phyloP scores from a whole-genome alignment of 2,797 vertebrate species.

The Rousettus madagascariensis region DNA sequence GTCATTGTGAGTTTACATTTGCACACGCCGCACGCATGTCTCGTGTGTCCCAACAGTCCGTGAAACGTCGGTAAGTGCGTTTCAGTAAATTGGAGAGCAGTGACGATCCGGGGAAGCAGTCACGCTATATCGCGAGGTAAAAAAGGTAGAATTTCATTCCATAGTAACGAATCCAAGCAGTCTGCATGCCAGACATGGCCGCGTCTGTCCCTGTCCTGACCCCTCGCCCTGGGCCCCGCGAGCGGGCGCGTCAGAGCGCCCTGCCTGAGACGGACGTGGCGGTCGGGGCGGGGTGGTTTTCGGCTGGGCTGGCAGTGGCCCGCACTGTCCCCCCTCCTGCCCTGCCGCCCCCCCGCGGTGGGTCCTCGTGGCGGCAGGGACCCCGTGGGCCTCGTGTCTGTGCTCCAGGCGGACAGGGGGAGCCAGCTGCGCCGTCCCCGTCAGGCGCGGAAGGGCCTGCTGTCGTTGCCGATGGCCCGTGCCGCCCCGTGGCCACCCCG shows the following conservation, averaged over 20 bases:
- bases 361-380: fast-evolving
- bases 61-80: neutral
- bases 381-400: fast-evolving
- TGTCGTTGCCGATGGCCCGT: fast-evolving
- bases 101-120: fast-evolving
- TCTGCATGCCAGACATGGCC: fast-evolving
- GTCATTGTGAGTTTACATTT: fast-evolving
- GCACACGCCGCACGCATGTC: fast-evolving
- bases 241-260: fast-evolving
- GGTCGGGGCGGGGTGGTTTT: neutral
- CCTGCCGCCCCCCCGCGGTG: fast-evolving
- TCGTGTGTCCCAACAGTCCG: fast-evolving
- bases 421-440: neutral
- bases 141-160: neutral
- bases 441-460: neutral
- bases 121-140: fast-evolving
- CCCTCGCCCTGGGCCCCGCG: fast-evolving
- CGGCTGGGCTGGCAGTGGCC: fast-evolving
- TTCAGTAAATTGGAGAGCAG: neutral
- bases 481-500: fast-evolving
- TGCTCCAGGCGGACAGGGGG: neutral
- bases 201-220: fast-evolving
- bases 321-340: fast-evolving
- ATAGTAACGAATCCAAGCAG: fast-evolving
- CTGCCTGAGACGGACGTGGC: too few species aligned